Evolutionary conservation across 2,888 invertebrate species (phyloP).

Genomic region (Nematopogon swammerdamellus): DNA sequence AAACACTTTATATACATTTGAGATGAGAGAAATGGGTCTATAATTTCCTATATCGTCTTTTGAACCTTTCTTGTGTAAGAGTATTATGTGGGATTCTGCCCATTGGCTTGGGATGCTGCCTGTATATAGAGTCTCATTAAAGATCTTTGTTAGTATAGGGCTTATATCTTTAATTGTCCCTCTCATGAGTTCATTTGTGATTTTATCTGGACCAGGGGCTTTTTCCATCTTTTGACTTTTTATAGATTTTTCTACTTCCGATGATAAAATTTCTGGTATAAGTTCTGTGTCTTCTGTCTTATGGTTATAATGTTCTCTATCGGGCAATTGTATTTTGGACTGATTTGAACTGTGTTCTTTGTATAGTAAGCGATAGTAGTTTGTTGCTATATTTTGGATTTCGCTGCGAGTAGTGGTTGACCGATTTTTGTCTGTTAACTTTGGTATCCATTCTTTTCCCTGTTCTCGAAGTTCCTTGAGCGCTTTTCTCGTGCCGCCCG

Average conservation of each 20-base stretch:
- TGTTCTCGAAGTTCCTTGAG: too few relatives aligned
- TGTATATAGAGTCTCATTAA: slow-evolving; percentile 3
- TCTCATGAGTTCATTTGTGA: slow-evolving; percentile 9
- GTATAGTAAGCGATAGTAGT: too few relatives aligned
- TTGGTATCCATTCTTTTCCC: too few relatives aligned
- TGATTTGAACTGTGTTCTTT: too few relatives aligned
- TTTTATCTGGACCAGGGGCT: slow-evolving; percentile 6
- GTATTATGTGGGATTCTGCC: slow-evolving; percentile 3
- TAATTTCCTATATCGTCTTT: slow-evolving; percentile 7
- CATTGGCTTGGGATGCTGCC: slow-evolving; percentile 9
- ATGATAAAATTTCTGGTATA: too few relatives aligned
- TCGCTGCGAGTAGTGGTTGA: too few relatives aligned
- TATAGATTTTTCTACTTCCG: slow-evolving; percentile 4
- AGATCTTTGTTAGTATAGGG: slow-evolving; percentile 6
- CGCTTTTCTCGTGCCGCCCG: too few relatives aligned
- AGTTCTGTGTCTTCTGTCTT: too few relatives aligned
- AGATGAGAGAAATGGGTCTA: slow-evolving; percentile 8
- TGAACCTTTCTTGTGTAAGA: neutral
- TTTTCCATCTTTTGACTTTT: slow-evolving; percentile 4
- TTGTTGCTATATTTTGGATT: too few relatives aligned
- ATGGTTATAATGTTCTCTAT: too few relatives aligned
- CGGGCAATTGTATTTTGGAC: too few relatives aligned
- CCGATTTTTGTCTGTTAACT: too few relatives aligned
- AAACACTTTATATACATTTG: slow-evolving; percentile 7
- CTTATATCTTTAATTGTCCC: slow-evolving; percentile 3